Conservation (phyloP, 2,888 invertebrate species). For the Calliphora vomitoria region DNA sequence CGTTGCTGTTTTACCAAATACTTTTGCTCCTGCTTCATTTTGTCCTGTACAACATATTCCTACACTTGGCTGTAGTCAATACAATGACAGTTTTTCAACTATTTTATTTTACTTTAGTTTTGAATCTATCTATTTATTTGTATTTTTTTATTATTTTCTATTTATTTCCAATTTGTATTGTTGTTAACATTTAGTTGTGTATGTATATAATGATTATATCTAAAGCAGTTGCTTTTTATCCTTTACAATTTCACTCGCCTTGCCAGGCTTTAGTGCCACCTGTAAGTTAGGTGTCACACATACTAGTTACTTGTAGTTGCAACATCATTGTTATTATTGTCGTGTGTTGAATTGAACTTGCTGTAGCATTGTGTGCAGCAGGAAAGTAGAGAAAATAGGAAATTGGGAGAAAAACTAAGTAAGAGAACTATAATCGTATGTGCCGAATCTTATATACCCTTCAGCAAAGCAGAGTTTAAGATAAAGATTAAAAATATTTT, state of each 20-base stretch:
- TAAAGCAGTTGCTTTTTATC: slow-evolving; percentile 15
- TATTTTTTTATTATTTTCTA: not conserved
- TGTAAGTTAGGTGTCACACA: slow-evolving; percentile 38
- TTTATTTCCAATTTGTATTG: slow-evolving; percentile 3
- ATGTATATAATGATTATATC: slow-evolving; percentile 6
- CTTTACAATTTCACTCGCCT: not conserved
- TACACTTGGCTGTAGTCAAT: too few relatives aligned
- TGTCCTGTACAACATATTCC: too few relatives aligned
- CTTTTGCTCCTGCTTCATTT: too few relatives aligned
- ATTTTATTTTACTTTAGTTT: slow-evolving; percentile 15
- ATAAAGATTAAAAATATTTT: too few relatives aligned
- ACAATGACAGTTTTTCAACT: not conserved
- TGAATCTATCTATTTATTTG: not conserved
- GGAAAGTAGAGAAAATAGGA: not conserved
- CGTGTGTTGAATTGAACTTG: slow-evolving; percentile 51
- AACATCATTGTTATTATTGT: slow-evolving; percentile 41
- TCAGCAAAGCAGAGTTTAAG: too few relatives aligned
- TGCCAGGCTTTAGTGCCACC: not conserved
- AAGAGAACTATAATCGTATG: too few relatives aligned
- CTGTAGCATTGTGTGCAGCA: not conserved
- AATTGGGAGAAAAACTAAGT: too few relatives aligned
- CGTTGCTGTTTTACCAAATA: too few relatives aligned
- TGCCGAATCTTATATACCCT: too few relatives aligned
- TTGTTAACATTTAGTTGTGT: slow-evolving; percentile 9
- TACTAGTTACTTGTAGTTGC: not conserved